Base-by-base conservation (phyloP, 2,888 invertebrate genomes). In the Temnothorax ravouxi region DNA sequence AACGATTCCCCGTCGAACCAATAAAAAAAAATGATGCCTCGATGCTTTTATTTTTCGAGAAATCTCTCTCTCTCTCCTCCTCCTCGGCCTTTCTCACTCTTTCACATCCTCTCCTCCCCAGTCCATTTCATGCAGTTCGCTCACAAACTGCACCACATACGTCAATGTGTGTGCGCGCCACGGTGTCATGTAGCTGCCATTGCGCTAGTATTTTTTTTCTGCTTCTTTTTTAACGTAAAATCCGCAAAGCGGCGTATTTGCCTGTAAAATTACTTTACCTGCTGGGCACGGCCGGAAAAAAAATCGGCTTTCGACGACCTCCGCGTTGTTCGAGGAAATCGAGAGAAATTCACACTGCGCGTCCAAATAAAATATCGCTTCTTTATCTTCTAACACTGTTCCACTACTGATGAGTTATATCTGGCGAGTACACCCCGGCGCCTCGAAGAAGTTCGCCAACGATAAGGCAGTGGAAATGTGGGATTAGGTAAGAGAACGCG, bases 231-330 rank as follows among this genome's bases (percentile, higher is more conserved):
- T 67, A 52, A 72, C 29, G 64, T 50, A 83, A 84, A 88, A 81
- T 67, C 62, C 64, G 72, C 64, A 76, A 80, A 77, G 79, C 52
- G 74, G 59, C 47, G 62, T 86, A 86, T 88, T 88, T 85, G 84
- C 75, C 79, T 75, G 84, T 82, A 62, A 83, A 86, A 88, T 88
- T 86, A 87, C 72, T 67, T 64, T 59, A 77, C 59, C 82, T 77
- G 21, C 82, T 47, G 47, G 56, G 21, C 47, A 47, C 52, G 29
- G 59, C 8, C 11, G 56, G 56, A 59, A 77, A 83, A 75, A 64
- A 83, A 82, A 75, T 29, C 74, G 67, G 64, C 59, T 67, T 75
- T 77, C 47, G 6, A 47, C 76, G 66, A 84, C 59, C 69, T 25
- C 69, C 71, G 69, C 47, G 71, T 44, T 77, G 74, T 79, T 25